phyloP scores from a whole-genome alignment of 2,888 invertebrate genomes.

The Halictus ligatus region DNA sequence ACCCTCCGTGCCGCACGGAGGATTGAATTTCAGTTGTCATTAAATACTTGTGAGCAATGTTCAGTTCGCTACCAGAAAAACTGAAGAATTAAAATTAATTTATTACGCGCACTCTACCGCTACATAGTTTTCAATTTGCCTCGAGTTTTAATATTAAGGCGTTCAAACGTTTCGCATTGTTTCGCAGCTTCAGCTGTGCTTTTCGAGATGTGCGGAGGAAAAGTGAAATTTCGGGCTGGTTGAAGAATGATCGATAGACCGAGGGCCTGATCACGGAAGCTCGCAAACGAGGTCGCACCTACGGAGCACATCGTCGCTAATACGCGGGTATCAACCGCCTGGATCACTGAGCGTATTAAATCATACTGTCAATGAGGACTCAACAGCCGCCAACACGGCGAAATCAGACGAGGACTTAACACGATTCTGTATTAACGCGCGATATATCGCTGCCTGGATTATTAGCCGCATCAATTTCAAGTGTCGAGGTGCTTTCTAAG shows the following conservation, averaged over 20 bases:
- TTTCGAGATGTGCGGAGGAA: not conserved
- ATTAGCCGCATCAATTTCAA: constrained; percentile 43
- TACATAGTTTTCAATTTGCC: not conserved
- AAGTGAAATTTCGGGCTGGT: not conserved
- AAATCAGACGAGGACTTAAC: constrained; percentile 37
- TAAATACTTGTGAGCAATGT: not conserved
- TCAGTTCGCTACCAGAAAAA: not conserved
- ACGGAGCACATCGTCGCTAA: constrained; percentile 10
- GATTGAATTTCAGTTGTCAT: not conserved
- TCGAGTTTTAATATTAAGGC: not conserved
- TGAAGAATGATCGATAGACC: not conserved
- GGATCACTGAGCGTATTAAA: constrained; percentile 21
- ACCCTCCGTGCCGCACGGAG: too few relatives aligned
- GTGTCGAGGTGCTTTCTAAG: constrained; percentile 20
- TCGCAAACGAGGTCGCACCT: constrained; percentile 5
- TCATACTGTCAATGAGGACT: constrained; percentile 30
- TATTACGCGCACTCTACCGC: not conserved
- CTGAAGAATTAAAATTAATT: not conserved
- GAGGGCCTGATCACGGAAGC: not conserved
- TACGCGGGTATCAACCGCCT: constrained; percentile 10
- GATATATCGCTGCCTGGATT: constrained; percentile 31
- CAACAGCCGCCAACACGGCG: constrained; percentile 23
- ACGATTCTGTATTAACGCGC: constrained; percentile 23
- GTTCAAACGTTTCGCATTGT: not conserved
- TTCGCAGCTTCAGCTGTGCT: not conserved